phyloP scores from a whole-genome alignment of 1,140 invertebrate species.

The Drosophila sucinea region DNA sequence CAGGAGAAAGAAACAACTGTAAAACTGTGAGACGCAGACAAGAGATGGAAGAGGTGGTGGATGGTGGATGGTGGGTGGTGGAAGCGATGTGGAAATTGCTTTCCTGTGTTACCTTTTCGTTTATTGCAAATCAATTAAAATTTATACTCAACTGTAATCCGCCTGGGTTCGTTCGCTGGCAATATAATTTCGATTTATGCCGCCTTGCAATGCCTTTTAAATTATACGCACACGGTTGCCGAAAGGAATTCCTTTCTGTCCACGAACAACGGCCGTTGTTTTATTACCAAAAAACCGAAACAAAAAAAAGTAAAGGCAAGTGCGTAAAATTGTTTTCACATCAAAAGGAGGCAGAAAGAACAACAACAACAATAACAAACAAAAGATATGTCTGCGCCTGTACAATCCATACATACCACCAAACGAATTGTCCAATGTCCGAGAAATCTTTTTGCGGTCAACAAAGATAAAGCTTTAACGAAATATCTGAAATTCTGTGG shows the following conservation, averaged over 20 bases:
- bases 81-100: constrained; percentile 41
- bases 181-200: constrained; percentile 64
- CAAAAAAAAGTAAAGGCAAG: background rate
- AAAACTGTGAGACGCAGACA: constrained; percentile 10
- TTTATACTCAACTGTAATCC: constrained; percentile 46
- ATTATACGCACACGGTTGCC: constrained; percentile 32
- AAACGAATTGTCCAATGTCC: background rate
- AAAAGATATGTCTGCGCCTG: too few relatives aligned
- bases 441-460: background rate
- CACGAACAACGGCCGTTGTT: constrained; percentile 18
- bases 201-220: constrained; percentile 53
- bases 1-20: constrained; percentile 11
- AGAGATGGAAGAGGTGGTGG: background rate
- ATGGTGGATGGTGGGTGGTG: too few relatives aligned
- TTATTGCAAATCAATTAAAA: constrained; percentile 73
- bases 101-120: constrained; percentile 34
- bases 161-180: constrained; percentile 13
- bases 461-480: background rate
- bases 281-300: constrained; percentile 36
- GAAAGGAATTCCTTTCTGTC: constrained; percentile 18
- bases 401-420: background rate
- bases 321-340: constrained; percentile 57
- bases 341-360: constrained; percentile 16
- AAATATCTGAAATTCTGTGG: background rate
- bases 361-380: constrained; percentile 1